Base-by-base conservation (phyloP, 2,888 invertebrate species). In the Cylloceria caligata region DNA sequence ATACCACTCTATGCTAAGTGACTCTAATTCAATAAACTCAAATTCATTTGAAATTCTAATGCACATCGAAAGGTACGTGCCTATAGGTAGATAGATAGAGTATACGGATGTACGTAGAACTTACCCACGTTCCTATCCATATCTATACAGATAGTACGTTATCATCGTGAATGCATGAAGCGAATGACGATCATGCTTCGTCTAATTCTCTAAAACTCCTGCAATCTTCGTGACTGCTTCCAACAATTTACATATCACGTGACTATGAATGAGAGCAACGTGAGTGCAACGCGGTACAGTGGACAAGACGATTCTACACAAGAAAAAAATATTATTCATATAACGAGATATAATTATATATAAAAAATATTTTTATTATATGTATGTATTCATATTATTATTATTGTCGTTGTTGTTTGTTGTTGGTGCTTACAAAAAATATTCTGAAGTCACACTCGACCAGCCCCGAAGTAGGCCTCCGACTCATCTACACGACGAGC, bases 31-130 rank as follows among this genome's bases (percentile, higher is more conserved):
- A 69, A 81, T 78, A 69, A 74, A 69, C 74, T 39, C 24, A 74
- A 65, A 78, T 74, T 69, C 74, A 78, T 81, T 81, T 78, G 81
- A 78, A 78, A 78, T 78, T 78, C 81, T 81, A 69, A 81, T 81
- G 36, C 47, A 49, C 47, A 36, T 13, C 77, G 52, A 42, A 45
- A 42, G 65, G 62, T 49, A 65, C 55, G 24, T 34, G 30, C 30
- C 6, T 11, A 7, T 55, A 11, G 7, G 21, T 21, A 21, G 11
- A 49, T 49, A 0, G 13, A 2, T 16, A 16, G 21, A 52, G 52
- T n/a, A 11, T 36, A 60, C 16, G 4, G 6, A 1, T 16, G 60
- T 36, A 34, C 16, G 6, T 36, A 7, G 34, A 34, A 19, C 36
- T 60, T 34, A 60, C 7, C 11, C 60, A 34, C 60, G 16, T 36